Evolutionary conservation across 2,797 vertebrate species (phyloP).

Genomic region (Tragopan temminckii): DNA sequence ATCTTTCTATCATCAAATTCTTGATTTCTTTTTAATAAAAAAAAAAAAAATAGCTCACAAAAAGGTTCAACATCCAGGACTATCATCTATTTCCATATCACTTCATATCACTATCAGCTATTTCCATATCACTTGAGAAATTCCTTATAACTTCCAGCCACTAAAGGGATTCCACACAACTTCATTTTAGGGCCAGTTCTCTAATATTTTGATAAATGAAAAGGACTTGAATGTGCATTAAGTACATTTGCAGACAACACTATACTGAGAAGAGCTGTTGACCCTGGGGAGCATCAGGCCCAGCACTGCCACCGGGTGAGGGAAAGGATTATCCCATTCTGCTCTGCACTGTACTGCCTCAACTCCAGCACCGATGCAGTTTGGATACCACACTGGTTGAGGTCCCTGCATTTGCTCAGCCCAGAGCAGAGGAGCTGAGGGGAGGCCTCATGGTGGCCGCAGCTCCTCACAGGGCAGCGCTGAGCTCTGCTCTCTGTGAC

Average conservation of each 20-base stretch:
- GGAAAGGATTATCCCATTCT: background rate
- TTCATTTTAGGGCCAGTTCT: background rate
- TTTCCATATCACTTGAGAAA: background rate
- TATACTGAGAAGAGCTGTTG: background rate
- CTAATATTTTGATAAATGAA: background rate
- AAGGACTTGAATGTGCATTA: background rate
- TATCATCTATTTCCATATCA: background rate
- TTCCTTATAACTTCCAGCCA: background rate
- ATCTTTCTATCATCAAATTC: background rate
- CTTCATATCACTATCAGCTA: background rate
- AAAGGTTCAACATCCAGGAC: background rate
- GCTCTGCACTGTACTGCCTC: background rate
- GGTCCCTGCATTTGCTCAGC: background rate
- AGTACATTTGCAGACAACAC: background rate
- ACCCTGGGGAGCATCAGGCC: background rate
- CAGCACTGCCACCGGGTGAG: background rate
- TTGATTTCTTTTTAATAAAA: background rate
- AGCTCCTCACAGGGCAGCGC: background rate
- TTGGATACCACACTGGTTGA: background rate
- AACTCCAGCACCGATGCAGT: background rate
- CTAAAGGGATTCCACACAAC: background rate
- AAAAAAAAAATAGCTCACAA: fast-evolving
- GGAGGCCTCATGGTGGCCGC: background rate
- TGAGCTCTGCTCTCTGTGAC: background rate
- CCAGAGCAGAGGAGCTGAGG: background rate